These are phyloP conservation scores for Microhierax caerulescens DNA, from an alignment of 2,797 vertebrate species.

Conservation along the genomic window DNA sequence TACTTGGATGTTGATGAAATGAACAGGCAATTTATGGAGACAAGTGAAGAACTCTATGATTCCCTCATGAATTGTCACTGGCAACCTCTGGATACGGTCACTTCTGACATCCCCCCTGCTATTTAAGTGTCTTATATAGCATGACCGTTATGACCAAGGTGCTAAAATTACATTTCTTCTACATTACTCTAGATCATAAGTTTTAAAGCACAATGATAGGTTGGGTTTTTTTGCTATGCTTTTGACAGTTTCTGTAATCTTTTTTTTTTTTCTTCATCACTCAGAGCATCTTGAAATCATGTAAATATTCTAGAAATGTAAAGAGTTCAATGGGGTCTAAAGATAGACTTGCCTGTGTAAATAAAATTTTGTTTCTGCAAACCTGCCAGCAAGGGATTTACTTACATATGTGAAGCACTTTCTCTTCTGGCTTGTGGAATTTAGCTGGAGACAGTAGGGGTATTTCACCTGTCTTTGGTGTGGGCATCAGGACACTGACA, in stretches of 20 bases:
- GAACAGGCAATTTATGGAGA: conserved; percentile 90
- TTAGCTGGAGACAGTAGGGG: background rate
- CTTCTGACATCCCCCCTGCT: conserved; percentile 79
- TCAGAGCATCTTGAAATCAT: conserved; percentile 68
- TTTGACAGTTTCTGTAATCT: conserved; percentile 66
- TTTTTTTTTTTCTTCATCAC: conserved; percentile 48
- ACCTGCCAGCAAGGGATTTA: conserved; percentile 54
- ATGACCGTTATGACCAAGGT: conserved; percentile 75
- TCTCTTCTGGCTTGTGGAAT: conserved; percentile 38
- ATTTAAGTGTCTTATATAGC: conserved; percentile 72
- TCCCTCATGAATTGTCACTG: conserved; percentile 90
- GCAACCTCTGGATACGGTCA: conserved; percentile 87
- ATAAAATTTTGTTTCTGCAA: conserved; percentile 75
- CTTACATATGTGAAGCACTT: background rate
- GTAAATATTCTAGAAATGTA: conserved; percentile 77
- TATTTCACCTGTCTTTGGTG: background rate
- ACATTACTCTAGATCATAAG: conserved; percentile 66
- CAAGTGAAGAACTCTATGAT: conserved; percentile 90
- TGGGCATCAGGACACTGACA: background rate
- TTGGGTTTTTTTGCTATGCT: conserved; percentile 69
- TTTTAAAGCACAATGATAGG: conserved; percentile 75
- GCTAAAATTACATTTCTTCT: conserved; percentile 74
- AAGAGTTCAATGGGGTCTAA: conserved; percentile 69
- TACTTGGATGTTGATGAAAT: conserved; percentile 85
- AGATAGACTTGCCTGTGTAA: conserved; percentile 71